Base-by-base conservation (phyloP, 1,140 invertebrate genomes). In the Cydia strobilella region DNA sequence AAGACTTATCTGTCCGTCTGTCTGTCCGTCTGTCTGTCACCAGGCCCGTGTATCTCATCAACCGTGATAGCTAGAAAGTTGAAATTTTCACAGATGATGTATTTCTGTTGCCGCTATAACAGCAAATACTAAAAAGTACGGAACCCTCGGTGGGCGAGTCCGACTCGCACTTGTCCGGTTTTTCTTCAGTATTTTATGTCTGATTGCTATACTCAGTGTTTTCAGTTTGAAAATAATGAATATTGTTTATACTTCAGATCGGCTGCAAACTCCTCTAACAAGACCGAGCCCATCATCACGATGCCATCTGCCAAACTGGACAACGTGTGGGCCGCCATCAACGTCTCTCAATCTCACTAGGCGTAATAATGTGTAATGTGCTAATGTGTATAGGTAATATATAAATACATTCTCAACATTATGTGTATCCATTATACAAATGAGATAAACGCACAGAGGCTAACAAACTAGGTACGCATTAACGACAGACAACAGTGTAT, bases 261-360 rank as follows among this genome's bases (percentile, higher is more conserved):
- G 79, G 84, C 87, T 93, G 86, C 76, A 74, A 89, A 89, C 86
- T 88, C 89, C 83, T 74, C 76, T 27, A 86, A 80, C 35, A 86
- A 86, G 78, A 87, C 79, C 73, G 90, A 92, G 73, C 75, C 88
- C 54, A 84, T 82, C 65, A 84, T 91, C 62, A 84, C 78, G 73
- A 79, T 88, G 76, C 86, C 84, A 10, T 79, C 81, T 15, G 71
- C 88, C 66, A 90, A 89, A 75, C 82, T 93, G 62, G 90, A 92
- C 74, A 90, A 89, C 73, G 79, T 93, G 63, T 93, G 91, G 92
- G 75, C 88, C 12, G 80, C 86, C 66, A 87, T 92, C 69, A 90
- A 90, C 72, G 84, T 88, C 15, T 90, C 91, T 76, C 88, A 91
- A 79, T 89, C 85, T 76, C 89, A 93, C 74, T 91, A 83, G 77